Evolutionary conservation across 2,113 vertebrate species (phyloP).

Genomic region (Typhlomys cinereus): DNA sequence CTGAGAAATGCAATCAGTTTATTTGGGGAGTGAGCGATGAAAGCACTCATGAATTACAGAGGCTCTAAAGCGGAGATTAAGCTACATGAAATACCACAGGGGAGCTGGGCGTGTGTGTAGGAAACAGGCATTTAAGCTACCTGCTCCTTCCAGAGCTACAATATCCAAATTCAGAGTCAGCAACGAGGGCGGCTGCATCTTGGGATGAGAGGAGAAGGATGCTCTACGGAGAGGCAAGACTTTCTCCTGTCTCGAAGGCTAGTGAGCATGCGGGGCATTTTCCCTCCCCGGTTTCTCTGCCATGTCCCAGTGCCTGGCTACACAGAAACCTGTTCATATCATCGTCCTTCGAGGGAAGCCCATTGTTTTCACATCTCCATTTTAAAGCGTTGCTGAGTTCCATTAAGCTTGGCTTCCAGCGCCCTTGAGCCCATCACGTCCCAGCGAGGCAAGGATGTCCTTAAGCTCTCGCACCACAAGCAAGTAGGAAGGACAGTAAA

Average conservation of each 20-base stretch:
- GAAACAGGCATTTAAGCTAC: accelerated
- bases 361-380: background rate
- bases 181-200: background rate
- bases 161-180: background rate
- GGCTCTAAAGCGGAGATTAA: background rate
- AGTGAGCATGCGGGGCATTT: background rate
- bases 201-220: background rate
- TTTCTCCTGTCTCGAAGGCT: background rate
- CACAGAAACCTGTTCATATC: background rate
- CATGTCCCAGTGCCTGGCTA: background rate
- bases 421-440: background rate
- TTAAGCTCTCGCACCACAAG: background rate
- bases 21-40: background rate
- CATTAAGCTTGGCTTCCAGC: background rate
- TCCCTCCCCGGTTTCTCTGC: background rate
- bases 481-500: background rate
- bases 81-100: background rate
- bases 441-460: background rate
- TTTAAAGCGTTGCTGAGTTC: background rate
- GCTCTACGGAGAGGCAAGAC: background rate
- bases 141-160: background rate
- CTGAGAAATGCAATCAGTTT: background rate
- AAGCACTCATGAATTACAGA: background rate
- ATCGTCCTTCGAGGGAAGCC: background rate
- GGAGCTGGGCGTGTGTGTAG: background rate